Evolutionary conservation across 1,140 invertebrate genomes (phyloP).

Genomic region (Pentalonia nigronervosa): DNA sequence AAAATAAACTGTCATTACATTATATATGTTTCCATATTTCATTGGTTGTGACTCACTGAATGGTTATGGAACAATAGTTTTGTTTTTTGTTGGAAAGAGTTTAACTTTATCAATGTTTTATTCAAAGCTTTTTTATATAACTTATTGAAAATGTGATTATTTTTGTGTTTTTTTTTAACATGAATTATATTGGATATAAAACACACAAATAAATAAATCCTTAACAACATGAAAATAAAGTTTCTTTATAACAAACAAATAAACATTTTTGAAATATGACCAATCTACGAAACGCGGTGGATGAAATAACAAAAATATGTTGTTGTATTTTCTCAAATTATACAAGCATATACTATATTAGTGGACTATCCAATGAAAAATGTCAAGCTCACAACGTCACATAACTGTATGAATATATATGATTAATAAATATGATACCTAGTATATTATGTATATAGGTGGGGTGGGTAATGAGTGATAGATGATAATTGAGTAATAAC

Average conservation of each 20-base stretch:
- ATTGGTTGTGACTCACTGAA: not conserved
- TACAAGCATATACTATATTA: no score
- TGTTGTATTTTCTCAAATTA: not conserved
- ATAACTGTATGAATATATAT: no score
- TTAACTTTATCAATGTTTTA: conserved; percentile 13
- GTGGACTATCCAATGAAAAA: no score
- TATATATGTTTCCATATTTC: conserved; percentile 8
- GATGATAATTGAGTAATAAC: no score
- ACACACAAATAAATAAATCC: not conserved
- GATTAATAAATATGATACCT: no score
- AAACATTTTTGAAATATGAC: not conserved
- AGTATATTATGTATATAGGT: no score
- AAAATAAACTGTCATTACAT: conserved; percentile 13
- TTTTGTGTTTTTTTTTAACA: not conserved
- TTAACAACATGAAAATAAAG: not conserved
- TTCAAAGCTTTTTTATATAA: conserved; percentile 5
- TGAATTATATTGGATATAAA: conserved; percentile 14
- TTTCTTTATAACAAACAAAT: not conserved
- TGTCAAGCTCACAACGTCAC: no score
- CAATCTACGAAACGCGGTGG: not conserved
- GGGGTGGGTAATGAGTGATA: no score
- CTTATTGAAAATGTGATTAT: conserved; percentile 10
- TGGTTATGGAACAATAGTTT: not conserved
- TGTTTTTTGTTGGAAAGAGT: not conserved
- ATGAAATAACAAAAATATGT: not conserved